Base-by-base conservation (phyloP, 2,113 vertebrate species). In the Pantherophis guttatus region DNA sequence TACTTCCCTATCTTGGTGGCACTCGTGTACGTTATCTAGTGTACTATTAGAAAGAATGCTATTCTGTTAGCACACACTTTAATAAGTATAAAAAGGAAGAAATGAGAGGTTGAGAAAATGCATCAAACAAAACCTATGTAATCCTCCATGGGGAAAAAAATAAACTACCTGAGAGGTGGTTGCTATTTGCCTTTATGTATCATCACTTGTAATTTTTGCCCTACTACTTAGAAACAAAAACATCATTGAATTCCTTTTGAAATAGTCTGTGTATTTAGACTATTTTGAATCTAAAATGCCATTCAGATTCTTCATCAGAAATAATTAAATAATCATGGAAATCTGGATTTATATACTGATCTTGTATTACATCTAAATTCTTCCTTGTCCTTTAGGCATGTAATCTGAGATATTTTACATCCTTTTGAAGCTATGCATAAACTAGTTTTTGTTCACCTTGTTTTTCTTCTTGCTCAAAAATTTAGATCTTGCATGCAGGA, bases 231-330 rank as follows among this genome's bases (percentile, higher is more conserved):
- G 7, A 44, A 44, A 21, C 33, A 39, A 81, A 81, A 44, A 81
- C 17, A 44, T n/a, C 5, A 70, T 33, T 39, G n/a, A 8, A 75
- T 81, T 81, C 2, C 8, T 81, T 81, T 39, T 81, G 75, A 81
- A 81, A 81, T 33, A 44, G 15, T 44, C 33, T 33, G 3, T 81
- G 7, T 75, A 39, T 39, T 75, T 75, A 75, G 70, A 75, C n/a
- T 75, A 39, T 39, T 75, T 75, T 8, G 15, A 94, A 95, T 95
- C 93, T 70, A 94, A 94, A 94, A 93, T 91, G 89, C 95, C 62
- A 91, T 53, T 39, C 62, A 88, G 11, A 90, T 95, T 93, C 92
- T 86, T 44, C 95, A 90, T 75, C 87, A 89, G 48, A 86, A 93
- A 54, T 90, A 62, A 39, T 59, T 59, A 11, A 62, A 62, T 59